Evolutionary conservation across 2,113 vertebrate species (phyloP), one percentile per base, ranked within the genome.

Genomic region (Potamarius usumacintae): DNA sequence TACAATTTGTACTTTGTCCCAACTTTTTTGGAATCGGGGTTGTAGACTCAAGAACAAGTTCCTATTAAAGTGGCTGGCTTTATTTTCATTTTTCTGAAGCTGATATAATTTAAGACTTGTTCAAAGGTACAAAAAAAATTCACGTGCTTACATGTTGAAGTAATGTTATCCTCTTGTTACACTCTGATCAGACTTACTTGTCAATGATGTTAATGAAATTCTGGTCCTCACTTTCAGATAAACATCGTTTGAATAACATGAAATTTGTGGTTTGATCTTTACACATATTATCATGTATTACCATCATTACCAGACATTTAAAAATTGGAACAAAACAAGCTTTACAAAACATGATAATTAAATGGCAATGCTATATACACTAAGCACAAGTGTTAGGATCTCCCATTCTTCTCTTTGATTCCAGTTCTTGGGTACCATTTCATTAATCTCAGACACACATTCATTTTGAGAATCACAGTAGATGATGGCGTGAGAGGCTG

Each of bases 371-470:
- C 69, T 53, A 87, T 34, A 30, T 30, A 76, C n/a, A 62, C 15
- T 18, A 48, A 53, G 25, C n/a, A 17, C 63, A 62, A 25, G 57
- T 18, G 20, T 27, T 76, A 20, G 25, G 67, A 52, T 83, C 48
- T 22, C 25, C 69, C 69, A 77, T 48, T 87, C 34, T 4, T 76
- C 48, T 63, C 22, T 76, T 63, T 83, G 69, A 83, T 77, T 83
- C 67, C 55, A 42, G 74, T 81, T 74, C 42, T 80, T 58, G 15
- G 53, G 72, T 87, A 83, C 55, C n/a, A 34, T 80, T 89, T 83
- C 53, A 84, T 88, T 84, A 71, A 76, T 87, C 84, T 77, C 65
- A 58, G 76, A 82, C n/a, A 85, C 72, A 76, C 81, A 63, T 88
- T 74, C 65, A 65, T 82, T 86, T 27, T 65, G 80, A 65, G 65